Percentiles rank a stretch among this genome's conserved stretches.
phyloP scores from a whole-genome alignment of 2,797 vertebrate species.

The Xenopus petersii region DNA sequence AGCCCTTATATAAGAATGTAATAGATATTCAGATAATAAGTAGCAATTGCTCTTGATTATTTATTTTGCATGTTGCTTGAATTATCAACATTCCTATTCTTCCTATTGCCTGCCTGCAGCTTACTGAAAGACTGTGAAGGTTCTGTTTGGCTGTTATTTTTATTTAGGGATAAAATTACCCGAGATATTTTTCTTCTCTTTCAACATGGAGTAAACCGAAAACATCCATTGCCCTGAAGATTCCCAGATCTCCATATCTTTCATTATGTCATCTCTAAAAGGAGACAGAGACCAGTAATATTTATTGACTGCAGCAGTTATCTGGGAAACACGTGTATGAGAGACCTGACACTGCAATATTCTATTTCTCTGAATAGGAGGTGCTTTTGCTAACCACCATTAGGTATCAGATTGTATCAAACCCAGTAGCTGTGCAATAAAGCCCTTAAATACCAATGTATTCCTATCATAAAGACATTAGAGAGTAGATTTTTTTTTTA shows the following conservation, averaged over 20 bases:
- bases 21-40: too few relatives aligned
- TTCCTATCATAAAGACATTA: too few relatives aligned
- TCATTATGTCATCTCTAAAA: slow-evolving; percentile 76
- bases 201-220: slow-evolving; percentile 77
- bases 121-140: too few relatives aligned
- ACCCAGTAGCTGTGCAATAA: neutral
- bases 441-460: neutral
- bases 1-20: too few relatives aligned
- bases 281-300: neutral
- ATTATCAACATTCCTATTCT: too few relatives aligned
- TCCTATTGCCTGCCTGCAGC: too few relatives aligned
- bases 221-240: slow-evolving; percentile 86
- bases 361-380: neutral
- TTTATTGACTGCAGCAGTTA: too few relatives aligned
- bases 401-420: neutral
- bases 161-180: slow-evolving; percentile 62
- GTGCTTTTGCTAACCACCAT: neutral
- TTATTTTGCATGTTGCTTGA: too few relatives aligned
- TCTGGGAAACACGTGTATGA: too few relatives aligned
- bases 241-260: slow-evolving; percentile 86
- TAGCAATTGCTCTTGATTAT: too few relatives aligned
- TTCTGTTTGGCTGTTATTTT: too few relatives aligned
- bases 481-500: too few relatives aligned
- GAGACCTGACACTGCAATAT: neutral
- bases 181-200: slow-evolving; percentile 68